A percentile compares a stretch with the other conserved stretches of the same genome.
These are phyloP conservation scores for Cepaea hortensis DNA, from an alignment of 2,888 invertebrate species.

Conservation along the genomic window DNA sequence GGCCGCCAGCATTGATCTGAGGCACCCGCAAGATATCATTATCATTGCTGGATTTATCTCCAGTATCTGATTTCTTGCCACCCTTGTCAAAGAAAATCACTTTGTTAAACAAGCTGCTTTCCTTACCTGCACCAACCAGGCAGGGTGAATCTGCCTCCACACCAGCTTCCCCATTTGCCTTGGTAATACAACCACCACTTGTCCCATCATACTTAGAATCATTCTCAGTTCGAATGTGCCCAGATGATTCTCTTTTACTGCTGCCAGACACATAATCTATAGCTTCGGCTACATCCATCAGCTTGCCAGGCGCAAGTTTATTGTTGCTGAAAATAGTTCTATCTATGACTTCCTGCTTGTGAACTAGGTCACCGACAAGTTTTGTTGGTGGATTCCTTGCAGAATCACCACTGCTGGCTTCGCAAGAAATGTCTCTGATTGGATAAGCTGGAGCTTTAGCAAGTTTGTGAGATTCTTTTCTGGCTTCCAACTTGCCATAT, in stretches of 20 bases:
- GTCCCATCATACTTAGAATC: neutral
- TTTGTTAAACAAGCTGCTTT: neutral
- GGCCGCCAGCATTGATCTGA: conserved; percentile 6
- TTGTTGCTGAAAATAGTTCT: neutral
- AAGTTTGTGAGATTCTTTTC: too few species aligned
- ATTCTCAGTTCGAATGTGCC: too few species aligned
- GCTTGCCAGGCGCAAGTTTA: neutral
- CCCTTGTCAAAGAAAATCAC: neutral
- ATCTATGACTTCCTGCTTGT: neutral
- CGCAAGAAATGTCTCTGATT: neutral
- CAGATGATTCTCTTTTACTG: neutral
- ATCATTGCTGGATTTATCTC: neutral
- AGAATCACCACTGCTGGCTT: neutral
- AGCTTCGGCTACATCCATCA: neutral
- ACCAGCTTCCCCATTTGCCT: neutral
- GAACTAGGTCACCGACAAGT: neutral
- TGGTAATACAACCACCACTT: neutral
- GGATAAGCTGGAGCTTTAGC: too few species aligned
- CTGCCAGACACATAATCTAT: neutral
- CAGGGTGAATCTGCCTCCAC: neutral
- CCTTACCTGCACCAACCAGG: neutral
- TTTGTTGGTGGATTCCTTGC: neutral
- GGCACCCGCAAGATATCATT: conserved; percentile 47
- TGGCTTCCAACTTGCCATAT: too few species aligned
- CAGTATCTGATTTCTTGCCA: too few species aligned